Base-by-base conservation (phyloP, 2,797 vertebrate genomes). In the Megaceryle alcyon region DNA sequence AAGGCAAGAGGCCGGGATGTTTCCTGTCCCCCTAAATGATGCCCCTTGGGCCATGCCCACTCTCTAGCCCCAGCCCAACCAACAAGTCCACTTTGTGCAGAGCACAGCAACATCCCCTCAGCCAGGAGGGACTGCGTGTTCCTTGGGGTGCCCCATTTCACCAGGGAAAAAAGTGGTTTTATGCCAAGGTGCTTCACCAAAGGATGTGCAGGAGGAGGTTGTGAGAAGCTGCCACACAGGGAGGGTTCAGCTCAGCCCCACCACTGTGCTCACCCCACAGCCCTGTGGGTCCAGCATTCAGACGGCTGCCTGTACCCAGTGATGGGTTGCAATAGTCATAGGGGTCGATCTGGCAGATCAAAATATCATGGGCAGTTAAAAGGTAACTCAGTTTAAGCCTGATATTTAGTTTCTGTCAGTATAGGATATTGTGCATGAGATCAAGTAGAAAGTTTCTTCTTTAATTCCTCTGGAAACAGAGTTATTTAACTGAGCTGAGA, bases 231-330 rank as follows among this genome's bases (percentile, higher is more conserved):
- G 41, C 14, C 0, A 6, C 33, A 35, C 25, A 16, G 48, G 14
- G 25, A 9, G 17, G 57, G 59, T 25, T 48, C 4, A 1, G 76
- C n/a, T 70, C 6, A 7, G 56, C 29, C 41, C 60, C 15, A 1
- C 51, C 17, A 54, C 56, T 37, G 14, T 10, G 64, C 72, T 43
- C 33, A 10, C 31, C 77, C 64, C 77, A 37, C 0, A 3, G 2
- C 41, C 54, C 13, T 2, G 1, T 0, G 9, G 33, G 35, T 16
- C 17, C 7, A 3, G 25, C 0, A 3, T 6, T 43, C 19, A 1
- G 19, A 8, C 0, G 0, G 8, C 37, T 11, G 41, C 37, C 66
- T 2, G 1, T 2, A 37, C 3, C 26, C 2, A 2, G 26, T 4
- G 64, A 26, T 12, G 1, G 1, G 12, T 7, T 28, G 10, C 18